These are phyloP conservation scores for Trichosurus vulpecula DNA, from an alignment of 2,797 vertebrate species.

Conservation along the genomic window DNA sequence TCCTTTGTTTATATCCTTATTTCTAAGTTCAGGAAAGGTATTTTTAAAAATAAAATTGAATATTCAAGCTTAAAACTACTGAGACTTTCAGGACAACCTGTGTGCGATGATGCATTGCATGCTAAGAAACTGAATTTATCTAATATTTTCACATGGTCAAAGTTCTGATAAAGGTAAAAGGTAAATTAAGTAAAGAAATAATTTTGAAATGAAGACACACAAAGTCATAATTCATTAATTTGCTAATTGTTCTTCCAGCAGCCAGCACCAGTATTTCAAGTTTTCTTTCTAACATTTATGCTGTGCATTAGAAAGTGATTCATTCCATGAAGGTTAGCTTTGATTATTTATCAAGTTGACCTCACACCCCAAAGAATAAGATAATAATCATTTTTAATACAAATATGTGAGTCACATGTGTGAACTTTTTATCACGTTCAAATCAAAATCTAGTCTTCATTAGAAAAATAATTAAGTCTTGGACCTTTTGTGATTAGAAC, in stretches of 20 bases:
- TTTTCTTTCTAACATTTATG: not conserved
- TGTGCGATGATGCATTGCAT: not conserved
- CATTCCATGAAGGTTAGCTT: slow-evolving; percentile 12
- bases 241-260: not conserved
- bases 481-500: slow-evolving; percentile 20
- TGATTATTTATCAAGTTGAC: not conserved
- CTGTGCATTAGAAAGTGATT: slow-evolving; percentile 19
- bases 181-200: not conserved
- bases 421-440: slow-evolving; percentile 3
- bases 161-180: not conserved
- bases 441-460: slow-evolving; percentile 56
- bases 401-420: not conserved
- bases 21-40: not conserved
- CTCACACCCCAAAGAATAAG: not conserved
- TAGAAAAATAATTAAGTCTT: slow-evolving; percentile 59
- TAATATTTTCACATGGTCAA: not conserved
- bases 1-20: not conserved
- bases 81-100: not conserved
- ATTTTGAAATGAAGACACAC: not conserved
- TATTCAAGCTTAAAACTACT: not conserved
- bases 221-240: not conserved
- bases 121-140: not conserved
- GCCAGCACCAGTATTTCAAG: not conserved
- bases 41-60: slow-evolving; percentile 9
- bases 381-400: not conserved